A percentile compares a stretch with the other conserved stretches of the same genome.
phyloP scores from a whole-genome alignment of 2,797 vertebrate genomes.

The Ceryle rudis region DNA sequence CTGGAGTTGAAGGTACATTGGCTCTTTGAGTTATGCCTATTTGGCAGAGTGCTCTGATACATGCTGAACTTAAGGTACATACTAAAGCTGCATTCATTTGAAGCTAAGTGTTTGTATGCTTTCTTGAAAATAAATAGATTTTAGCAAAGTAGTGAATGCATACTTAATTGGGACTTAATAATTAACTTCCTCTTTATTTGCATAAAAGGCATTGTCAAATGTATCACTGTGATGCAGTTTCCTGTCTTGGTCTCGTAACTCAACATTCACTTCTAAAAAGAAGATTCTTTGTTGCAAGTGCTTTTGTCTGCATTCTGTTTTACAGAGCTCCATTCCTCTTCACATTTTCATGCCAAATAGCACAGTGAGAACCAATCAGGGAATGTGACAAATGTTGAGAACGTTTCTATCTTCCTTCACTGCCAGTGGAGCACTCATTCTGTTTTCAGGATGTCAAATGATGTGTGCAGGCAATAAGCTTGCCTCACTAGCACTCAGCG shows the following conservation, averaged over 20 bases:
- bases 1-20: neutral
- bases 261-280: neutral
- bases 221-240: neutral
- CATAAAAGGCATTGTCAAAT: neutral
- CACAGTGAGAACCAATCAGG: slow-evolving; percentile 22
- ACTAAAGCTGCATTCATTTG: neutral
- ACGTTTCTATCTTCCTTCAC: neutral
- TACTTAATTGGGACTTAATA: neutral
- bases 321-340: neutral
- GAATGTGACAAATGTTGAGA: slow-evolving; percentile 48
- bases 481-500: neutral
- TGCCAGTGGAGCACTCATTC: slow-evolving; percentile 10
- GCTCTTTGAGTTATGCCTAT: neutral
- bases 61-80: neutral
- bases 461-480: slow-evolving; percentile 41
- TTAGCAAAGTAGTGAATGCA: neutral
- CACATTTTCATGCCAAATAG: slow-evolving; percentile 7
- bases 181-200: slow-evolving; percentile 12
- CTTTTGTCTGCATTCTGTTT: fast-evolving
- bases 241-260: neutral
- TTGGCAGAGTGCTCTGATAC: neutral
- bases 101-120: neutral
- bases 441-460: slow-evolving; percentile 49
- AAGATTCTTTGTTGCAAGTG: fast-evolving
- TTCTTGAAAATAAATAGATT: neutral